These are phyloP conservation scores for Caracal caracal DNA, from an alignment of 2,113 vertebrate species.

Conservation along the genomic window DNA sequence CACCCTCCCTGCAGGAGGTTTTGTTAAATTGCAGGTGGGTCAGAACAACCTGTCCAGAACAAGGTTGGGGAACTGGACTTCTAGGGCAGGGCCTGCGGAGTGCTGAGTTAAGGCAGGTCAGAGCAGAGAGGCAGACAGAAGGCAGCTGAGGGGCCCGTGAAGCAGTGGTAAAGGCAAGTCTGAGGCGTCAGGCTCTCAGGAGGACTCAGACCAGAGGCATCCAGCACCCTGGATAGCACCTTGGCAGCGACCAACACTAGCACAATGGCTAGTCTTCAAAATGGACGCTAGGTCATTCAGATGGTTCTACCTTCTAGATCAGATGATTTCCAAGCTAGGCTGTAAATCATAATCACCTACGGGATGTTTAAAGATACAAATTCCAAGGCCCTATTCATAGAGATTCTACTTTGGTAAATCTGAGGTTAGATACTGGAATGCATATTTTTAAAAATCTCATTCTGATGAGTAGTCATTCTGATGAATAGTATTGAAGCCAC, in stretches of 20 bases:
- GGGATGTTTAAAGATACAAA: neutral
- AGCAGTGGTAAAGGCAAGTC: neutral
- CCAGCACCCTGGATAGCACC: conserved; percentile 9
- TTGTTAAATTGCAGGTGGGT: neutral
- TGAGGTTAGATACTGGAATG: neutral
- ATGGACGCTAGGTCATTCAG: neutral
- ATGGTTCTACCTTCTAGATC: neutral
- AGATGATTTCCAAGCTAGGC: neutral
- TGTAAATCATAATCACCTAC: neutral
- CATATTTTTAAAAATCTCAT: conserved; percentile 23
- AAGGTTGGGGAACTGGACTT: neutral
- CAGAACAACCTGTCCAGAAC: neutral
- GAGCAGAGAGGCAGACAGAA: neutral
- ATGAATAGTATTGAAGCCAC: neutral
- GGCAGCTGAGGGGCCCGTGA: neutral
- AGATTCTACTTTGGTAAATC: neutral
- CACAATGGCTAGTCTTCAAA: neutral
- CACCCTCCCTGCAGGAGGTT: neutral
- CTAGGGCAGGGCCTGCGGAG: neutral
- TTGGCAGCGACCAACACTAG: neutral
- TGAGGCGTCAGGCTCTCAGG: neutral
- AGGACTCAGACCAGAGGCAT: neutral
- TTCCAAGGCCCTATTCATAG: neutral
- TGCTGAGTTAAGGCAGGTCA: neutral
- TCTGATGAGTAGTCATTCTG: neutral